A percentile compares a stretch with the other conserved stretches of the same genome.
Evolutionary conservation across 2,113 vertebrate species (phyloP).

Genomic region (Daubentonia madagascariensis): DNA sequence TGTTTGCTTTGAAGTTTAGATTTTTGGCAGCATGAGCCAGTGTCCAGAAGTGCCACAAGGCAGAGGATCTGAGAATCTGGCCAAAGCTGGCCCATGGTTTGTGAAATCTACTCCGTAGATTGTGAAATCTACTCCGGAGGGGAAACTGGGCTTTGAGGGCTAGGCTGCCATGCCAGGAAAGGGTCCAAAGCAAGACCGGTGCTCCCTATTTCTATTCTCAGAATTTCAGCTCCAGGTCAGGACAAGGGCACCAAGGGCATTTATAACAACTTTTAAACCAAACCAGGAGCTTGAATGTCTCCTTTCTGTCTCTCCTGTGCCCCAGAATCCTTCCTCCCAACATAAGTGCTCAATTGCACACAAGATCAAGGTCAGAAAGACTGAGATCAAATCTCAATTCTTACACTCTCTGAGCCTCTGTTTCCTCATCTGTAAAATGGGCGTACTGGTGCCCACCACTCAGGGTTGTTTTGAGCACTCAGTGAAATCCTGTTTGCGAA

Average conservation of each 20-base stretch:
- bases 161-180: neutral
- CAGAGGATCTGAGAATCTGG: neutral
- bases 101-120: neutral
- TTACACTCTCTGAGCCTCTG: neutral
- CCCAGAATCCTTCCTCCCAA: neutral
- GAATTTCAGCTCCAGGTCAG: neutral
- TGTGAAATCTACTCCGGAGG: neutral
- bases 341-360: neutral
- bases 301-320: neutral
- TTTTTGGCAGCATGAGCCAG: neutral
- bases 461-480: neutral
- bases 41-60: neutral
- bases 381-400: neutral
- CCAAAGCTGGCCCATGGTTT: neutral
- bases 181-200: neutral
- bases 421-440: neutral
- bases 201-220: neutral
- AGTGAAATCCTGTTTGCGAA: neutral
- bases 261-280: neutral
- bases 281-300: neutral
- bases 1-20: slow-evolving; percentile 37
- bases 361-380: neutral
- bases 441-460: rapidly evolving
- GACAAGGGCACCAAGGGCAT: neutral
- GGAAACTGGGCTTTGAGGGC: neutral